Base-by-base conservation (phyloP, 2,888 invertebrate genomes). In the Metalampra italica region DNA sequence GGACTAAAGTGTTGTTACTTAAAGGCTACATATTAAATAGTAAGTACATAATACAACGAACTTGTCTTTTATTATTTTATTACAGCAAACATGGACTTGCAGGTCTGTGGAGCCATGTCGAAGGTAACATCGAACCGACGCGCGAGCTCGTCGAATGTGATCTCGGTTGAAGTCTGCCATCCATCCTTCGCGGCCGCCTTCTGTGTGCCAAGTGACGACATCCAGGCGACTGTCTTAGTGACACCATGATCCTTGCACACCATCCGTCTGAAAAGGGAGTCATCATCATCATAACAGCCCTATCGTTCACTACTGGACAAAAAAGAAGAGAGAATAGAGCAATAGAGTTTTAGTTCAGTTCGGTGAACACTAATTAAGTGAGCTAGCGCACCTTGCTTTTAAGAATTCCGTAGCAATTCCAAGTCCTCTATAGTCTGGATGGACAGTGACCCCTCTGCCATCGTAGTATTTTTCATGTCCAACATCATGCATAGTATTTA, bases 171-270 rank as follows among this genome's bases (percentile, higher is more conserved):
- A 0, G 47, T 45, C 13, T 43, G 15, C 46, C 50, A 53, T 3
- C 47, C 50, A 14, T 40, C 50, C 3, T 38, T 34, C 9, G 12
- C 30, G 0, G 45, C 50, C 14, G 50, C 46, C 14, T 46, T 50
- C 48, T 50, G 47, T 9, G 50, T 44, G 13, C 48, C 53, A 4
- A 34, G n/a, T 13, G 53, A 37, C 12, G 50, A 29, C 46, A 46
- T 48, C 44, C 50, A 48, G 9, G 45, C 45, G 0, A 2, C 15
- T 2, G 45, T 45, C n/a, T 9, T 7, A 11, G 36, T n/a, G 22
- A 34, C 37, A 7, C 37, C 37, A 1, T 36, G 3, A 7, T 15
- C 45, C 29, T 29, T 11, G 37, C 45, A 34, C 3, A 45, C 1
- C 12, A 45, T n/a, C 8, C 45, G 36, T 12, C 45, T 45, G 37